Conservation (phyloP, 2,888 invertebrate species). For the Hedya salicella region DNA sequence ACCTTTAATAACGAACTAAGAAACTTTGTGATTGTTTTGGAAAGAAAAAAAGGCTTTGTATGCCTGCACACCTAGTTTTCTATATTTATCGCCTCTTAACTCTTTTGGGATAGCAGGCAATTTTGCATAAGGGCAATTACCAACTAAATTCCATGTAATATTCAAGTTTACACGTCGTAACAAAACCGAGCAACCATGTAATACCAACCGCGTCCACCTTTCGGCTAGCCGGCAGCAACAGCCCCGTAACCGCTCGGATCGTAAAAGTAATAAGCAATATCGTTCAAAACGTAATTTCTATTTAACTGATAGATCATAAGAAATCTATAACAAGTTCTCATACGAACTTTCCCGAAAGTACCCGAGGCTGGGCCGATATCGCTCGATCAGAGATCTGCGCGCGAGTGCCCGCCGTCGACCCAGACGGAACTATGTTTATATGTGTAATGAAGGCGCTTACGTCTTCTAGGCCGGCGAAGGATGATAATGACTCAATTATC, state of each 20-base stretch:
- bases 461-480: not conserved
- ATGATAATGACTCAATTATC: slow-evolving; percentile 84
- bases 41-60: too few relatives aligned
- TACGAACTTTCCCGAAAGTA: slow-evolving; percentile 47
- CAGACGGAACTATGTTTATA: not conserved
- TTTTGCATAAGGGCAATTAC: too few relatives aligned
- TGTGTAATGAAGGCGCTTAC: slow-evolving; percentile 34
- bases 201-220: slow-evolving; percentile 6
- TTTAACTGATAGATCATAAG: slow-evolving; percentile 44
- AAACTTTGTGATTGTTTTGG: too few relatives aligned
- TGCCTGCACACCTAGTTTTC: too few relatives aligned
- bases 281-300: slow-evolving; percentile 39
- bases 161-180: too few relatives aligned
- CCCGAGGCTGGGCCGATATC: slow-evolving; percentile 68
- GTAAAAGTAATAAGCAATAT: slow-evolving; percentile 42
- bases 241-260: slow-evolving; percentile 9
- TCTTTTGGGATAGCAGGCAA: too few relatives aligned
- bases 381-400: slow-evolving; percentile 74
- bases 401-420: slow-evolving; percentile 59
- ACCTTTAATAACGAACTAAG: too few relatives aligned
- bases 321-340: slow-evolving; percentile 46
- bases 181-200: not conserved
- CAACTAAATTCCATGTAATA: too few relatives aligned
- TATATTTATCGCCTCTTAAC: too few relatives aligned
- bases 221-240: slow-evolving; percentile 3